These are phyloP conservation scores for Clepsis dumicolana DNA, from an alignment of 2,888 invertebrate genomes.

Conservation along the genomic window DNA sequence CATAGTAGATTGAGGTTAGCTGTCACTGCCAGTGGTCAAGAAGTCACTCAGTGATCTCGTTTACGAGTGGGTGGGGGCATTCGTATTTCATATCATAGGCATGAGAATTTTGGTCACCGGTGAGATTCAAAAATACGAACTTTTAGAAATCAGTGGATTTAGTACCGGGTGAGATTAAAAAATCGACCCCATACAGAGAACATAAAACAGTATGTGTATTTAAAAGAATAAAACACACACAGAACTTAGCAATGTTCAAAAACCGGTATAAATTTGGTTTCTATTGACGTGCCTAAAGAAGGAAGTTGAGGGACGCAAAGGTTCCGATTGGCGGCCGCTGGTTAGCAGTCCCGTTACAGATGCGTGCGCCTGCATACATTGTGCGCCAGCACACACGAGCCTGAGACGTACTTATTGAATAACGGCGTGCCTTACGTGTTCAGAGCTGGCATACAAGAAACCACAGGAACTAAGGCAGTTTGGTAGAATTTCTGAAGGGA, in stretches of 20 bases:
- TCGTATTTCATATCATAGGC: no score
- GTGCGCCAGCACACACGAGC: constrained; percentile 52
- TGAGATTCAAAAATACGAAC: no score
- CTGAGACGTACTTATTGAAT: constrained; percentile 57
- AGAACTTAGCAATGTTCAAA: neutral
- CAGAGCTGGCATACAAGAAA: neutral
- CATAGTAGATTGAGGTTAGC: no score
- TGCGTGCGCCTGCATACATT: constrained; percentile 45
- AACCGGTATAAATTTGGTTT: neutral
- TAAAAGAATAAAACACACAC: no score
- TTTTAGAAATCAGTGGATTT: no score
- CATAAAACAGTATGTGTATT: no score
- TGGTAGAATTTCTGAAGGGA: neutral
- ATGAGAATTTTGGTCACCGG: no score
- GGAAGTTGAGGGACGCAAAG: neutral
- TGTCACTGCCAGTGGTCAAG: no score
- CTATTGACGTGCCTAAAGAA: neutral
- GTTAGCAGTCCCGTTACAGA: constrained; percentile 17
- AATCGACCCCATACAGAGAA: no score
- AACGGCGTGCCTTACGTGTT: constrained; percentile 49
- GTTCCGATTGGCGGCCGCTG: neutral
- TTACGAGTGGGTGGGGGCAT: no score
- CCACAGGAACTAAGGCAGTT: neutral
- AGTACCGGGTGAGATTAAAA: no score
- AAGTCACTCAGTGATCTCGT: no score